Percentiles rank a stretch among this genome's conserved stretches.
Conservation (phyloP, 2,113 vertebrate genomes). For the Ibidorhyncha struthersii region DNA sequence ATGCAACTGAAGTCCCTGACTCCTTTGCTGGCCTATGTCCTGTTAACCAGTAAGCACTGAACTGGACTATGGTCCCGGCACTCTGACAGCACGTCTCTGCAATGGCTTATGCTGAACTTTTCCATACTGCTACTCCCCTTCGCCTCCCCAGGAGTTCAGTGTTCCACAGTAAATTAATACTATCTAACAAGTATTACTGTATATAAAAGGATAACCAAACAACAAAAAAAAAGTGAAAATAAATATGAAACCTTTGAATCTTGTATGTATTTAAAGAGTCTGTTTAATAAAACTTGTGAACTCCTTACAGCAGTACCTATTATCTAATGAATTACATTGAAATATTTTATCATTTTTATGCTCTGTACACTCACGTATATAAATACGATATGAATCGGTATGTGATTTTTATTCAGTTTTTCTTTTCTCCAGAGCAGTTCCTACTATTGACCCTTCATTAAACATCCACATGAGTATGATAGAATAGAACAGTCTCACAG, state of each 20-base stretch:
- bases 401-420: not conserved
- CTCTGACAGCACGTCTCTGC: not conserved
- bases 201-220: not conserved
- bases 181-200: not conserved
- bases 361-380: not conserved
- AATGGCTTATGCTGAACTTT: not conserved
- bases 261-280: not conserved
- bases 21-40: not conserved
- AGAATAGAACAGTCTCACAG: not conserved
- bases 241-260: not conserved
- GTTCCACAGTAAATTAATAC: not conserved
- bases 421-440: not conserved
- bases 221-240: not conserved
- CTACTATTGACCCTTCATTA: not conserved
- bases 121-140: no score
- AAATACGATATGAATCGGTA: not conserved
- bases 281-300: not conserved
- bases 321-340: not conserved
- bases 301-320: not conserved
- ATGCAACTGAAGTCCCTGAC: not conserved
- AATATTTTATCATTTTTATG: not conserved
- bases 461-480: not conserved
- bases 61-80: not conserved
- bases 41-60: not conserved
- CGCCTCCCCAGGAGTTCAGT: not conserved